Evolutionary conservation across 2,797 vertebrate species (phyloP).

Genomic region (Cirrhinus mrigala): DNA sequence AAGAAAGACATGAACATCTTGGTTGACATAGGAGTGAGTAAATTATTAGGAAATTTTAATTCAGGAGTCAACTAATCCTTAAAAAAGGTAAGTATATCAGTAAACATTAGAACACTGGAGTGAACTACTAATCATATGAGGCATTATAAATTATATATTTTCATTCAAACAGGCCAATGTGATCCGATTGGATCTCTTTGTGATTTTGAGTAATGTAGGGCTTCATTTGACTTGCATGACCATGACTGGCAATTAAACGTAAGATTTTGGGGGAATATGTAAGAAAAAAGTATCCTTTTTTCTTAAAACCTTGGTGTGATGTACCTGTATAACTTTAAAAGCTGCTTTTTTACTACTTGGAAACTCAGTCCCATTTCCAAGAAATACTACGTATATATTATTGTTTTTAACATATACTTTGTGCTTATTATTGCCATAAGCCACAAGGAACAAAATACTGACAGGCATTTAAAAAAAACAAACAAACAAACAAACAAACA

Average conservation of each 20-base stretch:
- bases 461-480: slow-evolving; percentile 3
- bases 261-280: neutral
- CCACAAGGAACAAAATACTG: no score
- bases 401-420: neutral
- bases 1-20: no score
- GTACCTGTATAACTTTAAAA: neutral
- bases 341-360: neutral
- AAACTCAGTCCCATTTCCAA: neutral
- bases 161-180: neutral
- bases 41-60: no score
- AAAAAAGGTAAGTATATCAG: no score
- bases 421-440: neutral
- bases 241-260: neutral
- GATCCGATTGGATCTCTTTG: neutral
- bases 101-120: neutral
- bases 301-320: neutral
- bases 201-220: neutral
- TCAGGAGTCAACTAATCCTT: no score
- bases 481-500: no score
- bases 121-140: neutral
- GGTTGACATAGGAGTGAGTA: no score
- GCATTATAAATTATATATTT: neutral
- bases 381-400: neutral
- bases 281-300: neutral
- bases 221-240: neutral